Conservation (phyloP, 2,113 vertebrate species). For the Menidia beryllina region DNA sequence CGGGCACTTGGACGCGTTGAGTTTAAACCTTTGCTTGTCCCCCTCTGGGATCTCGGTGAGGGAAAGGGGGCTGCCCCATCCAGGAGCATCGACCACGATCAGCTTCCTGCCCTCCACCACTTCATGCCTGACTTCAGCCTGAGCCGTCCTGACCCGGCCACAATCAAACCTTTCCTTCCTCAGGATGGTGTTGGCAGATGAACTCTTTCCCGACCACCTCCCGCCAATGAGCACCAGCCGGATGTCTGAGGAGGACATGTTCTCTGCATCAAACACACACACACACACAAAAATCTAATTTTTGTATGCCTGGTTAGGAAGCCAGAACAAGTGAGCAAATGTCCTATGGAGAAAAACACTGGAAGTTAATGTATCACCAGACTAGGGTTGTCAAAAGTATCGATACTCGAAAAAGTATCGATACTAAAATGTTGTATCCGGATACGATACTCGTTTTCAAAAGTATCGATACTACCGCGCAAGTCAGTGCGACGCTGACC, state of each 20-base stretch:
- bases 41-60: constrained; percentile 48
- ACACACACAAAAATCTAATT: background rate
- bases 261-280: constrained; percentile 8
- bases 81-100: constrained; percentile 55
- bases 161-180: constrained; percentile 37
- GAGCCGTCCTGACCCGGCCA: constrained; percentile 43
- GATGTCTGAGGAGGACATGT: background rate
- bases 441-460: no score
- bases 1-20: constrained; percentile 34
- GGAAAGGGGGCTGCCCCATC: constrained; percentile 50
- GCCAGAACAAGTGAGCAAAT: background rate
- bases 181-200: constrained; percentile 55
- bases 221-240: constrained; percentile 53
- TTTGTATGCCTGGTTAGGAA: no score
- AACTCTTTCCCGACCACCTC: constrained; percentile 60
- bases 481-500: no score
- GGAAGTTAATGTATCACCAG: no score
- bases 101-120: constrained; percentile 38
- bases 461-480: no score
- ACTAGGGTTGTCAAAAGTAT: no score
- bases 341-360: no score
- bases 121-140: constrained; percentile 35
- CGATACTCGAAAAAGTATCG: no score
- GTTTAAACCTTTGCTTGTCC: constrained; percentile 54
- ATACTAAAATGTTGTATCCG: no score